Conservation (phyloP, 2,797 vertebrate species). For the Sus cebifrons region DNA sequence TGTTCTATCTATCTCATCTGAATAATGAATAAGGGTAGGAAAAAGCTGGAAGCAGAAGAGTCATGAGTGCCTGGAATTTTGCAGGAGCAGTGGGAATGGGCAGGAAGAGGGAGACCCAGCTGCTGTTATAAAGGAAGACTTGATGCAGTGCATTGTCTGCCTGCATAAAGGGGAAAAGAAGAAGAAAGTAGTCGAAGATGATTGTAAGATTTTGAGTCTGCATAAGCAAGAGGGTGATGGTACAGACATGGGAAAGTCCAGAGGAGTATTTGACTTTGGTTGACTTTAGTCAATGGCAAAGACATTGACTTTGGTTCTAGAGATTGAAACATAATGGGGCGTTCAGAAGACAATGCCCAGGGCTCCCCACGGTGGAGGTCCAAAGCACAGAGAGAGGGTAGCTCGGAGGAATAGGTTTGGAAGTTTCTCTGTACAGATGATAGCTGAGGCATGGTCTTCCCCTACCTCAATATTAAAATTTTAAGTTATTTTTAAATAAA, state of each 20-base stretch:
- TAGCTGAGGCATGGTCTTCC: background rate
- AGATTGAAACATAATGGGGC: background rate
- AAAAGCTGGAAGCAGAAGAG: background rate
- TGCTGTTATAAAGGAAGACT: background rate
- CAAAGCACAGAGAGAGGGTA: background rate
- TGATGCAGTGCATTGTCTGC: background rate
- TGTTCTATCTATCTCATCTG: background rate
- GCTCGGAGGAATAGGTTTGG: background rate
- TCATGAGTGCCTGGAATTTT: background rate
- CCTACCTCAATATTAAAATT: background rate
- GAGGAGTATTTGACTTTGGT: background rate
- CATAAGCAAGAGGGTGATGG: background rate
- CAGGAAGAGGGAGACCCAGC: background rate
- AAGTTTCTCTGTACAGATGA: background rate
- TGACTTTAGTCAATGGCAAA: background rate
- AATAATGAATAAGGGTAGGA: background rate
- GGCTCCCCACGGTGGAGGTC: background rate
- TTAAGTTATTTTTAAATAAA: background rate
- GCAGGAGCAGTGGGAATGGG: background rate
- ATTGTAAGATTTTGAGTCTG: background rate
- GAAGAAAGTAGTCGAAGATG: background rate
- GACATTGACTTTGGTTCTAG: slow-evolving; percentile 47
- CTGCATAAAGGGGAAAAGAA: background rate
- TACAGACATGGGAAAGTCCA: background rate
- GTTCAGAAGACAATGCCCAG: slow-evolving; percentile 38